Base-by-base conservation (phyloP, 1,140 invertebrate genomes). In the Drosophila ananassae region DNA sequence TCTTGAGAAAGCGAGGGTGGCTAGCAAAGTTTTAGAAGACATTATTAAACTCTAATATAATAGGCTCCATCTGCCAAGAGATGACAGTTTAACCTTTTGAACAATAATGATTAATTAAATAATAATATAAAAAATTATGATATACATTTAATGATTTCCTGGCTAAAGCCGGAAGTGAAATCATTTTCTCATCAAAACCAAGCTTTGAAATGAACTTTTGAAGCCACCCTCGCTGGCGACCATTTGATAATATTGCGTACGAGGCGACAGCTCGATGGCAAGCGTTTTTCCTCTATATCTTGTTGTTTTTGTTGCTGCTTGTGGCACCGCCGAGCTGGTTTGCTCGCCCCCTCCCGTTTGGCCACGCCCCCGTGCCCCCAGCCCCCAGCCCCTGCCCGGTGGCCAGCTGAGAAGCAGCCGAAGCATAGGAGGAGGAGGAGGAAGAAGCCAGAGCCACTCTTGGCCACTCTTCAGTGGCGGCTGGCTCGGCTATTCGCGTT, bases 401-500 rank as follows among this genome's bases (percentile, higher is more conserved):
- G 41, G 13, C 12, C 25, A 57, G 59, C 30, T 47, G 41, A 53
- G 46, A 24, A 13, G 28, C 13, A 34, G 37, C 22, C 5, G 10
- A 8, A n/a, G 47, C 61, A 34, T 17, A 41, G 21, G 37, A 28
- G 22, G 68, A 22, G 32, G 66, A 51, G 30, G 60, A 21, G 22
- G 48, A 34, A 28, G 58, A 46, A 39, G 53, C 52, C 28, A 2
- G 39, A 53, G 25, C 10, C 32, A 12, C 8, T 44, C 54, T 58
- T 74, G 77, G 54, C 67, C 75, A 68, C 57, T 83, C 76, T 80
- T 44, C 72, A 28, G 46, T 47, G 72, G 79, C 54, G 44, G 34
- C 5, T 44, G n/a, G 41, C n/a, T 7, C 67, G 47, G 79, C 82
- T 87, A 87, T 87, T 87, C 82, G 82, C 79, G 79, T 89, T 89